Base-by-base conservation (phyloP, 1,140 invertebrate genomes). In the Polyergus mexicanus region DNA sequence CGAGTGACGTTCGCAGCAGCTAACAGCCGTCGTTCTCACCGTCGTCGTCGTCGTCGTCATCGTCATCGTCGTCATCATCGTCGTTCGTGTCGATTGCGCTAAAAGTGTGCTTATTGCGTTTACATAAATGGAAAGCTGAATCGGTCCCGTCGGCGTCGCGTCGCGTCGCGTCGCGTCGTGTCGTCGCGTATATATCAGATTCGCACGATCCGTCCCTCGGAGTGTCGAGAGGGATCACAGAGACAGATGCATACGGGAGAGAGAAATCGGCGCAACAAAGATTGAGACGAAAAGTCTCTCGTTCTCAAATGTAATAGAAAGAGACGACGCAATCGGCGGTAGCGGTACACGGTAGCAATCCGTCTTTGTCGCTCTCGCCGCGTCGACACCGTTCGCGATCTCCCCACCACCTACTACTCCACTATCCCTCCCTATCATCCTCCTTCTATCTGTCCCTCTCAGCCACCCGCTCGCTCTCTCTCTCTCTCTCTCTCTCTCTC, bases 1-100 rank as follows among this genome's bases (percentile, higher is more conserved):
- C 78, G 84, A 51, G 77, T 91, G 85, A 89, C 90, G 88, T 91
- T 89, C 84, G 60, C 65, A 44, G 51, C 19, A 51, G 68, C 32
- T 68, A 87, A 74, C 41, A 54, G 22, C 63, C 80, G 65, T 86
- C 41, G 38, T 69, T 32, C 32, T 54, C 25, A 4, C 68, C 47
- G 56, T 32, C 60, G 25, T 25, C 54, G n/a, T 38, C 51, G 19
- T 38, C 65, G 8, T 54, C 22, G 5, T 58, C 54, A 7, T 51
- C 35, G 44, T 22, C 71, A 0, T 54, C 62, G 13, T 19, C 72
- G 22, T 63, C 28, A 6, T 32, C 16, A 7, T 4, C 44, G 1
- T 28, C 35, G 54, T 8, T 65, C 44, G 81, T 78, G 65, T 88
- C 65, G 32, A 44, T 77, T 51, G 56, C 51, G 35, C 41, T 58